Conservation (phyloP, 2,797 vertebrate genomes). For the Myotis planiceps region DNA sequence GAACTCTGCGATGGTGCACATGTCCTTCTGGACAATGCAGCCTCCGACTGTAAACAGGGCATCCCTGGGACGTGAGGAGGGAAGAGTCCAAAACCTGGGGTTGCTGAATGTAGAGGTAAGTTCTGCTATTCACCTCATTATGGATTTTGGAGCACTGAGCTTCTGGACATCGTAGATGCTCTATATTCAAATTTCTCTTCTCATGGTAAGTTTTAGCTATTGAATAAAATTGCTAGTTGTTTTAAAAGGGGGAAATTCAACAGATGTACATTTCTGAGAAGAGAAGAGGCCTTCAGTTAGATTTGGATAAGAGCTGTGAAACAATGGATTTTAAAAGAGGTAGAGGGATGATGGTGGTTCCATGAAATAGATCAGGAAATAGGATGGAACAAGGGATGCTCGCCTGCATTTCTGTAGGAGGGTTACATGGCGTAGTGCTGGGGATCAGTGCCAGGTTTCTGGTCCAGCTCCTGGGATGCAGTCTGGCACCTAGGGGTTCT, state of each 20-base stretch:
- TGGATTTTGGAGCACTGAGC: background rate
- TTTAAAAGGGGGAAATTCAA: background rate
- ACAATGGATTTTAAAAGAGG: background rate
- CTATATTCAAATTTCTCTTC: background rate
- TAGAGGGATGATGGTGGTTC: background rate
- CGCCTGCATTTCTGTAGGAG: background rate
- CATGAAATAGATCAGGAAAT: background rate
- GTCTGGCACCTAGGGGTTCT: background rate
- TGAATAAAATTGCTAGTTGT: conserved; percentile 1
- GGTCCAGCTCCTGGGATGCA: background rate
- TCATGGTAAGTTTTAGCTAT: background rate
- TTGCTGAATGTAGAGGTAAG: background rate
- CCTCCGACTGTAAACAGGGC: accelerated
- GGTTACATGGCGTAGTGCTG: accelerated
- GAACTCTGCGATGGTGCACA: background rate
- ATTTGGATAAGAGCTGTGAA: background rate
- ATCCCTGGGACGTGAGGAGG: background rate
- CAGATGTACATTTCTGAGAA: background rate
- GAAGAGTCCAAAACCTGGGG: background rate
- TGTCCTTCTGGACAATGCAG: too few species aligned
- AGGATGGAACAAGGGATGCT: background rate
- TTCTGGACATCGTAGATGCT: background rate
- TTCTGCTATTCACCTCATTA: background rate
- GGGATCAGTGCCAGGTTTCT: background rate
- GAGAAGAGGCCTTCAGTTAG: background rate